Base-by-base conservation (phyloP, 1,140 invertebrate genomes). In the Eurosta solidaginis region DNA sequence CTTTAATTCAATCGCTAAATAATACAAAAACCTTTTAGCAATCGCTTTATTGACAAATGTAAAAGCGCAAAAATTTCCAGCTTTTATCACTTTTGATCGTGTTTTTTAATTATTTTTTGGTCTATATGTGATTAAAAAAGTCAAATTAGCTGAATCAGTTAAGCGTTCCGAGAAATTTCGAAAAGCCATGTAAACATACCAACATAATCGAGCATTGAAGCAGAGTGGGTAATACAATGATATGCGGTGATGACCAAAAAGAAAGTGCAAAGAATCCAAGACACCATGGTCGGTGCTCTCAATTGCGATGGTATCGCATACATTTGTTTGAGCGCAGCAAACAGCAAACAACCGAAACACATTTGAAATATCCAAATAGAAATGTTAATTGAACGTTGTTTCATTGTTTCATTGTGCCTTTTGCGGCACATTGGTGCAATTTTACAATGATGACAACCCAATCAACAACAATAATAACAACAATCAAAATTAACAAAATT, bases 371-470 rank as follows among this genome's bases (percentile, higher is more conserved):
- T 29, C 33, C 36, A 68, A 68, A 68, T 68, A 36, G 59, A 68
- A 68, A 68, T 33, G 59, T 33, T 68, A 68, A 68, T 68, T 68
- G 59, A 68, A 68, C 59, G 59, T 68, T 68, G 59, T 68, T 68
- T 36, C 33, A 68, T 68, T 68, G 59, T 68, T 22, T 20, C 59
- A 68, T 40, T 68, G 59, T 40, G 59, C 59, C 40, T 40, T 68
- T n/a, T n/a, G 59, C 40, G 33, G 33, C 59, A 68, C 59, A 68
- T 40, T 68, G 17, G 36, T 40, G 27, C 33, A 7, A 40, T 40
- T 68, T n/a, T n/a, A n/a, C n/a, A n/a, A n/a, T n/a, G n/a, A n/a
- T n/a, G n/a, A 68, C 27, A 68, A 68, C 40, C 33, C 4, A 40
- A 40, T 17, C 59, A 42, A 40, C 6, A 68, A n/a, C 54, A 68